Base-by-base conservation (phyloP, 2,888 invertebrate genomes). In the Escarpia spicata region DNA sequence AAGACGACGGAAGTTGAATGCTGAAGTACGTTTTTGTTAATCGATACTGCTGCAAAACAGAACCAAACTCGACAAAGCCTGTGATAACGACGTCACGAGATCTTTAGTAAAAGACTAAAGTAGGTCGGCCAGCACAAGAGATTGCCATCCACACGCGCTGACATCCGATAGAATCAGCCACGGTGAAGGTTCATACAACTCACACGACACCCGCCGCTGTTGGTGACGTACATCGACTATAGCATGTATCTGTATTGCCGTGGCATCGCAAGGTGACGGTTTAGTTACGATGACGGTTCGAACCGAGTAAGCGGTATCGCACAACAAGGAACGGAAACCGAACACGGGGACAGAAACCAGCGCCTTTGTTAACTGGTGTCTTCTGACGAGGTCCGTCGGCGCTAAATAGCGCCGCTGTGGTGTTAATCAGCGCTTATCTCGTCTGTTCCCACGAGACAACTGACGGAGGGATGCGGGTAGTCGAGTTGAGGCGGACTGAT, bases 361-460 rank as follows among this genome's bases (percentile, higher is more conserved):
- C 52, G 75, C 6, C 19, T 75, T 75, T 75, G 75, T 75, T 75
- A 26, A n/a, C 19, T 15, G 75, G 75, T 75, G 75, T 75, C 75
- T 26, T 75, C 75, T 26, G 75, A 26, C 75, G 75, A 6, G 15
- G 26, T 26, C 75, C 75, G 2, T 19, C 75, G 75, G n/a, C 26
- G 75, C 75, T 75, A 75, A 75, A 75, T 75, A 75, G 75, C 52
- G 52, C 52, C 52, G 52, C 6, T 4, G 75, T 75, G 26, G 75
- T n/a, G 75, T n/a, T n/a, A 75, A 75, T 75, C 75, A 75, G 75
- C 75, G 75, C n/a, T 75, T 75, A 75, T 75, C 75, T 75, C 75
- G 75, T 15, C 75, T n/a, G 75, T 75, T 75, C 75, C 75, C 75
- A 75, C 75, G 75, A 75, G 75, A 75, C 75, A 0, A 26, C 75